Evolutionary conservation across 2,888 invertebrate genomes (phyloP).

Genomic region (Peribatodes rhomboidaria): DNA sequence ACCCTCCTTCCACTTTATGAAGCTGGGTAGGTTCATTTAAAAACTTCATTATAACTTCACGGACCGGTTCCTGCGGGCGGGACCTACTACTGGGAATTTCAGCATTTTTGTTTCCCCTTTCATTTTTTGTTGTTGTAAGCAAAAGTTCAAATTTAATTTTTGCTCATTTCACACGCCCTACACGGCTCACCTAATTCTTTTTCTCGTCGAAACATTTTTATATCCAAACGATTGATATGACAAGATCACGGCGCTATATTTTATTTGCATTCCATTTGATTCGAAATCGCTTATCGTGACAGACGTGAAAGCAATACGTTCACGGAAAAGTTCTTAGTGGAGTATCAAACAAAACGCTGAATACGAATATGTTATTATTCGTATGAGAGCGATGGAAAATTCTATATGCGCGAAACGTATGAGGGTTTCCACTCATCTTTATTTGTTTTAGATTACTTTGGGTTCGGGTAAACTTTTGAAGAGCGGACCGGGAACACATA

Average conservation of each 20-base stretch:
- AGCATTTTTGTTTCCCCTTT: conserved; percentile 46
- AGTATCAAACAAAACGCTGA: conserved; percentile 59
- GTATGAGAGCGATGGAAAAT: conserved; percentile 72
- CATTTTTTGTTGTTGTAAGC: conserved; percentile 41
- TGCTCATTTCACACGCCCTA: conserved; percentile 25
- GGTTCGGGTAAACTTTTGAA: conserved; percentile 70
- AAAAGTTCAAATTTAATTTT: conserved; percentile 43
- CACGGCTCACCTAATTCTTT: neutral
- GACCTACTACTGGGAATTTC: conserved; percentile 45
- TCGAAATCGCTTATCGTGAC: conserved; percentile 48
- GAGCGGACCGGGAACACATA: conserved; percentile 66
- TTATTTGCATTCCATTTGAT: conserved; percentile 38
- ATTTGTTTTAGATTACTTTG: conserved; percentile 85
- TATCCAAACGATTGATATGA: conserved; percentile 11
- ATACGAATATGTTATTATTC: conserved; percentile 74
- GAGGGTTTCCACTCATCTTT: conserved; percentile 78
- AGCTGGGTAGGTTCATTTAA: conserved; percentile 68
- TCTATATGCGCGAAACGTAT: conserved; percentile 77
- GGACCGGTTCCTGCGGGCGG: conserved; percentile 51
- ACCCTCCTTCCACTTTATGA: conserved; percentile 63
- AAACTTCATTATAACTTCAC: conserved; percentile 74
- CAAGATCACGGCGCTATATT: conserved; percentile 23
- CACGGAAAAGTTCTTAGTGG: conserved; percentile 55
- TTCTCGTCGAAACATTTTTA: conserved; percentile 5
- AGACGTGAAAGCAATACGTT: conserved; percentile 52